These are phyloP conservation scores for Athetis lepigone DNA, from an alignment of 2,888 invertebrate species.

Conservation along the genomic window DNA sequence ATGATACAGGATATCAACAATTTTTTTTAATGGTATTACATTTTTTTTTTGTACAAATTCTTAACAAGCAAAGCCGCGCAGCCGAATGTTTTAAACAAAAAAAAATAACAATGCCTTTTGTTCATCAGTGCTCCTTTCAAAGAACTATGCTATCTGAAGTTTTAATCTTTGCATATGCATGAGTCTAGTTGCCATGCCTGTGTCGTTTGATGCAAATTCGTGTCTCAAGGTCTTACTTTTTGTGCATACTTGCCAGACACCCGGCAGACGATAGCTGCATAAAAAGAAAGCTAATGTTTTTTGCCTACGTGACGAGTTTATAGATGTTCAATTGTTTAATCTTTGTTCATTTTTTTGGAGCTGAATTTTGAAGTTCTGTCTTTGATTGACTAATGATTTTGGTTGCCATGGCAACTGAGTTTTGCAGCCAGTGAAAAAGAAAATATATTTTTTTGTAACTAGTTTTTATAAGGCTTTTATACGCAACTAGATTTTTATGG, in stretches of 20 bases:
- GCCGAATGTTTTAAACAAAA: neutral
- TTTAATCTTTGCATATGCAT: constrained; percentile 38
- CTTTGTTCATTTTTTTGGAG: neutral
- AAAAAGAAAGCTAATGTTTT: constrained; percentile 53
- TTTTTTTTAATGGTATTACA: too few species aligned
- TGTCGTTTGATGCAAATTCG: constrained; percentile 59
- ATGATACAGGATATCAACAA: too few species aligned
- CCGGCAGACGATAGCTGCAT: constrained; percentile 55
- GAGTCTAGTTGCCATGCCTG: constrained; percentile 40
- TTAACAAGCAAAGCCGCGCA: neutral
- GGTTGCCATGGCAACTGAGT: too few species aligned
- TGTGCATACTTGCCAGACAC: constrained; percentile 65
- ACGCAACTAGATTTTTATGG: too few species aligned
- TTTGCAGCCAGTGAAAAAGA: too few species aligned
- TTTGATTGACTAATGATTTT: too few species aligned
- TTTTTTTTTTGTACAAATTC: too few species aligned
- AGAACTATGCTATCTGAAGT: constrained; percentile 22
- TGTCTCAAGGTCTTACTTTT: constrained; percentile 67
- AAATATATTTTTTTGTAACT: too few species aligned
- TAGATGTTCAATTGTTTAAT: constrained; percentile 13
- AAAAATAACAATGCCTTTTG: constrained; percentile 2
- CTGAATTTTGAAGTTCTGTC: neutral
- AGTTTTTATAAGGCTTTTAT: too few species aligned
- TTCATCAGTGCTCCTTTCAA: neutral
- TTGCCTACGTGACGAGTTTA: constrained; percentile 45